Conservation (phyloP, 2,797 vertebrate species). For the Lophius americanus region DNA sequence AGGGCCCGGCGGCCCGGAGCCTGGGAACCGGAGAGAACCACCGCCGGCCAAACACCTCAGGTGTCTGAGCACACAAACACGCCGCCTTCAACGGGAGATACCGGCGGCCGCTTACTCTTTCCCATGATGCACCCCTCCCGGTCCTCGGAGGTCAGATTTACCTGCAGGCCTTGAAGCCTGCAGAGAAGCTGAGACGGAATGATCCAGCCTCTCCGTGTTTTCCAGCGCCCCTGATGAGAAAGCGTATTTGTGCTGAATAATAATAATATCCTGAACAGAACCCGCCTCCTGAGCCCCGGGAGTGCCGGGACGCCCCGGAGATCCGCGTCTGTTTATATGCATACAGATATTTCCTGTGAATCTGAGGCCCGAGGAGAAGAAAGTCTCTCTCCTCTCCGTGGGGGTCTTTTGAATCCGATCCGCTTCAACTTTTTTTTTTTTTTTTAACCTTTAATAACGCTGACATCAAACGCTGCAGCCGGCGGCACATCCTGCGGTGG, state of each 20-base stretch:
- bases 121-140: slow-evolving; percentile 29
- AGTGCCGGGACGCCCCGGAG: slow-evolving; percentile 14
- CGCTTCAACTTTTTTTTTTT: slow-evolving; percentile 23
- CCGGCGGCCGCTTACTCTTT: background rate
- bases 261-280: slow-evolving; percentile 36
- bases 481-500: slow-evolving; percentile 48
- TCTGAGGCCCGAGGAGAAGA: slow-evolving; percentile 16
- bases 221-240: too few species aligned
- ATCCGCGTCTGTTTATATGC: slow-evolving; percentile 59
- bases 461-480: slow-evolving; percentile 49
- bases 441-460: slow-evolving; percentile 34
- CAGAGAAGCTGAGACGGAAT: background rate
- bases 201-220: too few species aligned
- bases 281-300: too few species aligned
- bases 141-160: background rate
- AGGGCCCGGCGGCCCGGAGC: background rate
- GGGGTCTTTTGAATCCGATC: slow-evolving; percentile 57
- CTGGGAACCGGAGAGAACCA: slow-evolving; percentile 60
- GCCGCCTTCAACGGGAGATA: slow-evolving; percentile 23
- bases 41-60: slow-evolving; percentile 34
- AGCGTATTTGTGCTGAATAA: background rate
- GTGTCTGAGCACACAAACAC: slow-evolving; percentile 66
- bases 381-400: background rate
- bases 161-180: too few species aligned
- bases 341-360: slow-evolving; percentile 67